Conservation (phyloP, 2,797 vertebrate species). For the Toxotes lorentzi region DNA sequence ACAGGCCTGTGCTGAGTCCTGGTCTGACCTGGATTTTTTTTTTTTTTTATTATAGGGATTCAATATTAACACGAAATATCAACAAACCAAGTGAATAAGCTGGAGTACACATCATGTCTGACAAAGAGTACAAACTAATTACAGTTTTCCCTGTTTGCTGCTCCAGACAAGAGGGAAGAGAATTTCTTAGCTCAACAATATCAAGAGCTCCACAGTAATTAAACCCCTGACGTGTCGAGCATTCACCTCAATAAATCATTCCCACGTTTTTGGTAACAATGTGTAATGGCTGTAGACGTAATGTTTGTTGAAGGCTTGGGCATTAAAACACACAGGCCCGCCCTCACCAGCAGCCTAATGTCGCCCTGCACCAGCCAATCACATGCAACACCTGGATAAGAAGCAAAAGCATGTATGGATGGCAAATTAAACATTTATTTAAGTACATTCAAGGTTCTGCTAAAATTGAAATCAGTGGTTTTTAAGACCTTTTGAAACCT, state of each 20-base stretch:
- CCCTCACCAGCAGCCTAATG: background rate
- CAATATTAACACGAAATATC: background rate
- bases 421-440: background rate
- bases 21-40: background rate
- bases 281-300: conserved; percentile 12
- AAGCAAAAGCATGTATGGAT: background rate
- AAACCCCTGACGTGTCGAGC: conserved; percentile 25
- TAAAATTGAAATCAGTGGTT: background rate
- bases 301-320: background rate
- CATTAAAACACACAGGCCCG: background rate
- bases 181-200: conserved; percentile 24
- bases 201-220: conserved; percentile 40
- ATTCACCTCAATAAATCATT: conserved; percentile 41
- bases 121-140: conserved; percentile 39
- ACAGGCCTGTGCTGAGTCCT: background rate
- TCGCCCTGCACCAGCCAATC: background rate
- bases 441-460: background rate
- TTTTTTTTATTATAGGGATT: background rate
- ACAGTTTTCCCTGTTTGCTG: conserved; percentile 8
- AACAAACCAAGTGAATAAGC: background rate
- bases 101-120: conserved; percentile 13
- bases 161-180: conserved; percentile 20
- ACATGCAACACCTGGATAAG: background rate
- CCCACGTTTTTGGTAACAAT: background rate
- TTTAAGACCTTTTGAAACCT: background rate